These are phyloP conservation scores for Brassicogethes aeneus DNA, from an alignment of 2,888 invertebrate species.

Conservation along the genomic window DNA sequence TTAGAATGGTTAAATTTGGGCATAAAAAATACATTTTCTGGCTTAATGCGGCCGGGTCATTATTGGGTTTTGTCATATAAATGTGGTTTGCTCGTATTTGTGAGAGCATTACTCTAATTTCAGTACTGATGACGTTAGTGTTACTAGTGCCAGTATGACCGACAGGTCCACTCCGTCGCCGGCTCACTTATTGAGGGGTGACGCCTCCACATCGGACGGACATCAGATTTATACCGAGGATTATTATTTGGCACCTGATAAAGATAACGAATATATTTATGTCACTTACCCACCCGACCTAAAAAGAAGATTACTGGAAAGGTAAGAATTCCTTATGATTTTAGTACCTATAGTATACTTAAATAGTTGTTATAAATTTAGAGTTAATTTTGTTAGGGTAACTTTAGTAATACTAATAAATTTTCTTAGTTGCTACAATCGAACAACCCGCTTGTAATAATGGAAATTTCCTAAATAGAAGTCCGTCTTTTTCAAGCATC, in stretches of 20 bases:
- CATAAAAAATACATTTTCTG: too few relatives aligned
- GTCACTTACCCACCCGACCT: conserved; percentile 82
- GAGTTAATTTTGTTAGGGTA: conserved; percentile 5
- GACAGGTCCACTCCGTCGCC: conserved; percentile 60
- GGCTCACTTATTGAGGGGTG: conserved; percentile 47
- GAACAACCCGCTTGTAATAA: conserved; percentile 66
- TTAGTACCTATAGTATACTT: conserved; percentile 1
- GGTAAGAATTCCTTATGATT: conserved; percentile 43
- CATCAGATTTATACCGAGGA: conserved; percentile 41
- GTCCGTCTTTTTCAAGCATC: conserved; percentile 9
- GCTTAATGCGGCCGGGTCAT: too few relatives aligned
- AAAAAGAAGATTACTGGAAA: conserved; percentile 73
- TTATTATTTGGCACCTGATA: conserved; percentile 41
- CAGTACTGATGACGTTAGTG: conserved; percentile 62
- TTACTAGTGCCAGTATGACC: conserved; percentile 57
- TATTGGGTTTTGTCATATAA: neutral
- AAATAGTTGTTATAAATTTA: conserved; percentile 4
- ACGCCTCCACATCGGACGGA: conserved; percentile 28
- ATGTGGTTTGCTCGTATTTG: neutral
- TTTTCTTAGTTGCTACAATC: conserved; percentile 67
- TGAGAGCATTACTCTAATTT: too few relatives aligned
- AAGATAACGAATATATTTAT: conserved; percentile 72
- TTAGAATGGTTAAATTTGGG: too few relatives aligned
- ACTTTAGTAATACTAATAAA: conserved; percentile 6
- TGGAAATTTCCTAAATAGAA: conserved; percentile 11